These are phyloP conservation scores for Coryphaenoides rupestris DNA, from an alignment of 2,113 vertebrate species.

Conservation along the genomic window DNA sequence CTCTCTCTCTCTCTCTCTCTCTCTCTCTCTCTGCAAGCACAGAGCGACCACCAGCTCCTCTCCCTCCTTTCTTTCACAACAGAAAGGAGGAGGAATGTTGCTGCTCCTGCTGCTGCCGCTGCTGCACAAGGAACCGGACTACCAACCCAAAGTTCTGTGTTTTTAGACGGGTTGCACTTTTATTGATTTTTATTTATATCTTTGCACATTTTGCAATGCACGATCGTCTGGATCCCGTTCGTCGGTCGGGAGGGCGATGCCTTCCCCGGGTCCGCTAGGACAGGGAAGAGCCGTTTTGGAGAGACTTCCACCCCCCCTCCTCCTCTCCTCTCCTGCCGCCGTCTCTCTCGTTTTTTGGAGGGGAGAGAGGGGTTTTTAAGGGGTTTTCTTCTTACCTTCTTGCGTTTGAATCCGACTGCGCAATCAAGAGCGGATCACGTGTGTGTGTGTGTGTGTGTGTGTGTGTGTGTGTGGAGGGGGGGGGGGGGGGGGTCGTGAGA, in stretches of 20 bases:
- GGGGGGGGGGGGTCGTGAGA: constrained; percentile 70
- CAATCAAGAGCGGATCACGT: constrained; percentile 74
- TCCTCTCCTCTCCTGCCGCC: constrained; percentile 56
- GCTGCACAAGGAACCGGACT: not conserved
- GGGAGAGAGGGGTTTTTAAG: constrained; percentile 48
- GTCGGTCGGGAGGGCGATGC: constrained; percentile 61
- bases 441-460: no score
- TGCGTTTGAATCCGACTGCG: constrained; percentile 72
- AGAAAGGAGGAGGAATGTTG: constrained; percentile 33
- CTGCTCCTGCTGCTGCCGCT: no score
- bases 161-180: constrained; percentile 29
- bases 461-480: no score
- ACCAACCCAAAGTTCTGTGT: constrained; percentile 22
- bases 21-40: constrained; percentile 46
- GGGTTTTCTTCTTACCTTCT: constrained; percentile 12
- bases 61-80: constrained; percentile 39
- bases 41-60: constrained; percentile 39
- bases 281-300: constrained; percentile 73
- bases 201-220: constrained; percentile 66
- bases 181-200: constrained; percentile 43
- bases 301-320: constrained; percentile 62
- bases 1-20: constrained; percentile 41
- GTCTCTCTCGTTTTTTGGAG: constrained; percentile 60
- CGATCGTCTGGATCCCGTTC: constrained; percentile 76
- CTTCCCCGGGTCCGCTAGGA: constrained; percentile 60